These are phyloP conservation scores for Nebria brevicollis DNA, from an alignment of 2,888 invertebrate species.

Conservation along the genomic window DNA sequence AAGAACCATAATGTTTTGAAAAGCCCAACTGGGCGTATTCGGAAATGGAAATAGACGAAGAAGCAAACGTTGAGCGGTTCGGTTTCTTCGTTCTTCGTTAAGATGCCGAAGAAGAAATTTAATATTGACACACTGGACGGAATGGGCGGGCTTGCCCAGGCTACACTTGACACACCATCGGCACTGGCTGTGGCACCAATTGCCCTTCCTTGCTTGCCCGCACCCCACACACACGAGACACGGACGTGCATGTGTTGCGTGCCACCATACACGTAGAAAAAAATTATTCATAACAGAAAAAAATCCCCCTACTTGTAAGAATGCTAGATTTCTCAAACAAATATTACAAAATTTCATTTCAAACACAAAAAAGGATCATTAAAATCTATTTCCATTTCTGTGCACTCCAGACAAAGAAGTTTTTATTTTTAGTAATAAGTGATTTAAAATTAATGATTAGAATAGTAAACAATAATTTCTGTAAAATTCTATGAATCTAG, in stretches of 20 bases:
- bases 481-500: too few relatives aligned
- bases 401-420: too few relatives aligned
- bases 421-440: too few relatives aligned
- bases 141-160: constrained; percentile 6
- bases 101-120: constrained; percentile 8
- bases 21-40: background rate
- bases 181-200: background rate
- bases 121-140: constrained; percentile 13
- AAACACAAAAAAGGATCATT: too few relatives aligned
- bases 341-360: too few relatives aligned
- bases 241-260: constrained; percentile 10
- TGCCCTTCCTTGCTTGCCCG: background rate
- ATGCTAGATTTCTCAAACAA: too few relatives aligned
- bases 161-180: background rate
- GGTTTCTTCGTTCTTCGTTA: background rate
- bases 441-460: too few relatives aligned
- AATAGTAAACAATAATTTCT: too few relatives aligned
- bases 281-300: background rate
- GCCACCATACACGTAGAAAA: constrained; percentile 11
- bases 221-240: background rate
- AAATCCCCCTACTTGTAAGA: too few relatives aligned
- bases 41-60: background rate
- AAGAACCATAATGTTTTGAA: background rate
- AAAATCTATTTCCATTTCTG: too few relatives aligned
- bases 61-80: background rate